Evolutionary conservation across 2,888 invertebrate species (phyloP), one percentile per base, ranked within the genome.

Genomic region (Agonopterix arenella): DNA sequence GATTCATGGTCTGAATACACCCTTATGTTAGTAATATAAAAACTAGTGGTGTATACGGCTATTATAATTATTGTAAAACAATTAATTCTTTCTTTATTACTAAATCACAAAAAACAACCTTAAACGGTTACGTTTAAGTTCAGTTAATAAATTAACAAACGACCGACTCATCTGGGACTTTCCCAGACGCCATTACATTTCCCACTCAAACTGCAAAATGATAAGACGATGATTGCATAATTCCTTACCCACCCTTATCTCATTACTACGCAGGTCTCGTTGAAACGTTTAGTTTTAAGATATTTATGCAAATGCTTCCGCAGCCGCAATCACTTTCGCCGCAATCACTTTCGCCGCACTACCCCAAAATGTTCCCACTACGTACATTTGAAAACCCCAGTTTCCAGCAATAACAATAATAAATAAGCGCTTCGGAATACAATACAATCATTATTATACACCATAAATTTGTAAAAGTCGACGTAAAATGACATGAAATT

Each of bases 201-300:
- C 45, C 47, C n/a, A 11, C 45, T 43, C 49, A 48, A 49, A 50
- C 16, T 41, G 16, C 41, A 8, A 49, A 50, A 43, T n/a, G 43
- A 54, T 48, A 53, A 51, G 44, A 18, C 47, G 28, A 10, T 11
- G 40, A 46, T 18, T 48, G 50, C 46, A 48, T 53, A 53, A 53
- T 53, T 58, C 53, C 55, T 58, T 54, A 60, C 52, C 56, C 55
- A 55, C 56, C 56, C 57, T 50, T 52, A 46, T 54, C 59, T 53
- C 55, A 64, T 67, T 60, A 50, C 45, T 49, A 65, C 55, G 50
- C 66, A 52, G 57, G 57, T 64, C 64, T 53, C 59, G 66, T 65
- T 50, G 52, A 48, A 56, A 51, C 60, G 61, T 63, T 67, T 62
- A 64, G 59, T 67, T 61, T 59, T 50, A 53, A 58, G 54, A 56